A percentile compares a stretch with the other conserved stretches of the same genome.
Evolutionary conservation across 2,888 invertebrate genomes (phyloP).

Genomic region (Pyrgus malvae): DNA sequence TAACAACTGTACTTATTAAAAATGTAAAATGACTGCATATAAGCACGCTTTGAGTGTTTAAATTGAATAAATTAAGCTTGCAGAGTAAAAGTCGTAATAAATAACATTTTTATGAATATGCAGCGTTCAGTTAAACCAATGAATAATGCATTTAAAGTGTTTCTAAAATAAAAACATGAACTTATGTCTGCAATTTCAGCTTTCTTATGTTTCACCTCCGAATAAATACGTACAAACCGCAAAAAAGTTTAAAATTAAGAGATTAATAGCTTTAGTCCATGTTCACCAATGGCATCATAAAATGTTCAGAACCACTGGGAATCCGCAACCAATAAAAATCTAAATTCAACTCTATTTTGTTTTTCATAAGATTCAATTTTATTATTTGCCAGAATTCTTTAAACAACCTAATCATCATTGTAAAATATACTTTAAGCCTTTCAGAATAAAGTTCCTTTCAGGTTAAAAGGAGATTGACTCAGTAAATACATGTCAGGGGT

Average conservation of each 20-base stretch:
- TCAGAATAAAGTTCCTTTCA: conserved; percentile 9
- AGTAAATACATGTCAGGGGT: conserved; percentile 63
- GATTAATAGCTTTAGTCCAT: conserved; percentile 28
- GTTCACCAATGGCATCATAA: conserved; percentile 48
- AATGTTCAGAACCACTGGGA: conserved; percentile 58
- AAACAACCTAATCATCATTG: not conserved
- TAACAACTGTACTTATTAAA: too few species aligned
- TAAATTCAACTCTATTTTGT: not conserved
- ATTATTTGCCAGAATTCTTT: not conserved
- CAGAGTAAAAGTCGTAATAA: not conserved
- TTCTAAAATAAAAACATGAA: conserved; percentile 1
- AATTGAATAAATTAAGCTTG: too few species aligned
- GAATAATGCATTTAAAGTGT: conserved; percentile 6
- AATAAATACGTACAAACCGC: conserved; percentile 16
- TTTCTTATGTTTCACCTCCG: conserved; percentile 13
- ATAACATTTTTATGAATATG: not conserved
- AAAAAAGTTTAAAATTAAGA: conserved; percentile 29
- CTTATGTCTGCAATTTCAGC: conserved; percentile 6
- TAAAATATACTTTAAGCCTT: conserved; percentile 35
- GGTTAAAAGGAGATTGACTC: not conserved
- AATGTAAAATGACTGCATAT: too few species aligned
- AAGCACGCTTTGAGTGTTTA: too few species aligned
- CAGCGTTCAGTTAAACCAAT: not conserved
- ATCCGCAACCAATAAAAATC: conserved; percentile 23
- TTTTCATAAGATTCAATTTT: not conserved